Evolutionary conservation across 2,113 vertebrate species (phyloP), one percentile per base, ranked within the genome.

Genomic region (Podarcis muralis): DNA sequence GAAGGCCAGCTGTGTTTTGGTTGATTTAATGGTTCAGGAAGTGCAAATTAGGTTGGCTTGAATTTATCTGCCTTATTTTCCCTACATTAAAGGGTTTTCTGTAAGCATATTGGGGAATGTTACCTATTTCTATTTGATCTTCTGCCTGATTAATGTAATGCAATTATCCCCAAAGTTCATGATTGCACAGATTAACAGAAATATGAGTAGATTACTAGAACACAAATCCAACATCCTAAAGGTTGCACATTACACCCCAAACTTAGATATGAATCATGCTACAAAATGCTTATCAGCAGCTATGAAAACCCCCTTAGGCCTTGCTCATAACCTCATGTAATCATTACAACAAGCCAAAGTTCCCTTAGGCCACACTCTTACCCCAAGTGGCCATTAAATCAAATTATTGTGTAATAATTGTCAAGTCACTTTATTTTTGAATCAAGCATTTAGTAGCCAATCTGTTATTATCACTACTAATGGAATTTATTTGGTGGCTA

Each of bases 341-440:
- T 53, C 48, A 53, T 53, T 53, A 53, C 48, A 53, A 11, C 48
- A 53, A 53, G 48, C 48, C 48, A 53, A 53, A 37, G 91, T 74
- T 87, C 15, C 30, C 25, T 87, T 92, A 90, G 83, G 82, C 85
- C 78, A 13, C 83, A 78, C 77, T 94, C 77, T 89, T 91, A 93
- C 92, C 92, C 90, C 90, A 92, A 65, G 65, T 93, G 92, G 88
- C 85, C 25, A 65, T n/a, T 92, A 92, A 88, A 91, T 92, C 88
- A 91, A 82, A 92, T 93, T 87, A 90, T 88, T 89, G 69, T 92
- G 30, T 69, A 66, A 87, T 94, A 94, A 95, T 95, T 94, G 94
- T 90, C 37, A 74, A 81, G 35, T 84, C 83, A 93, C 75, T 78
- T 25, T 22, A 91, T 84, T 91, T 92, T 86, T 75, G 83, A 93